Evolutionary conservation across 2,888 invertebrate genomes (phyloP).

Genomic region (Oligia strigilis): DNA sequence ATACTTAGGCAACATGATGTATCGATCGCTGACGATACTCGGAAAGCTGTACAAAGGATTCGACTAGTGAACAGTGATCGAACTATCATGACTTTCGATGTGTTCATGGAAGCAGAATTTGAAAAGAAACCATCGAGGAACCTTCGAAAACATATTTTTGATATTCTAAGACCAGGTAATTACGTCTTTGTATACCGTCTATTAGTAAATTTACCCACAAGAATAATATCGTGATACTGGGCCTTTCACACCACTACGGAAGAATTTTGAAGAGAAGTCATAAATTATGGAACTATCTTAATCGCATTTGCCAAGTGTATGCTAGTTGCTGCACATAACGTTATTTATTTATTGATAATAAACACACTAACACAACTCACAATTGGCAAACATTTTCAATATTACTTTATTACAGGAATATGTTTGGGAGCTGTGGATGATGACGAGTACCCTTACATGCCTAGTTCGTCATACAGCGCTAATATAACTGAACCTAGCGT

Average conservation of each 20-base stretch:
- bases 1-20: constrained; percentile 65
- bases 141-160: constrained; percentile 65
- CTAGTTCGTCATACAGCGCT: constrained; percentile 61
- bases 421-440: constrained; percentile 78
- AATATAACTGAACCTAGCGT: constrained; percentile 43
- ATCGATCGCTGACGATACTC: constrained; percentile 64
- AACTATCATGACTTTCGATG: constrained; percentile 84
- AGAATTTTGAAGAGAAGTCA: neutral
- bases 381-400: neutral
- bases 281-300: neutral
- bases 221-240: neutral
- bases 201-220: neutral
- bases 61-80: constrained; percentile 81
- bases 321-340: neutral
- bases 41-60: constrained; percentile 70
- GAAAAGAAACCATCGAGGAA: constrained; percentile 71
- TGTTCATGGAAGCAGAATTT: constrained; percentile 78
- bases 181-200: neutral
- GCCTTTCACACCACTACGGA: neutral
- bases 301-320: neutral
- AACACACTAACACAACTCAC: neutral
- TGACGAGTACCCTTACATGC: constrained; percentile 74
- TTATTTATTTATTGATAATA: constrained; percentile 1
- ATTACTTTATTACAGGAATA: constrained; percentile 70
- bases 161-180: constrained; percentile 53